Evolutionary conservation across 2,113 vertebrate species (phyloP).

Genomic region (Pteronura brasiliensis): DNA sequence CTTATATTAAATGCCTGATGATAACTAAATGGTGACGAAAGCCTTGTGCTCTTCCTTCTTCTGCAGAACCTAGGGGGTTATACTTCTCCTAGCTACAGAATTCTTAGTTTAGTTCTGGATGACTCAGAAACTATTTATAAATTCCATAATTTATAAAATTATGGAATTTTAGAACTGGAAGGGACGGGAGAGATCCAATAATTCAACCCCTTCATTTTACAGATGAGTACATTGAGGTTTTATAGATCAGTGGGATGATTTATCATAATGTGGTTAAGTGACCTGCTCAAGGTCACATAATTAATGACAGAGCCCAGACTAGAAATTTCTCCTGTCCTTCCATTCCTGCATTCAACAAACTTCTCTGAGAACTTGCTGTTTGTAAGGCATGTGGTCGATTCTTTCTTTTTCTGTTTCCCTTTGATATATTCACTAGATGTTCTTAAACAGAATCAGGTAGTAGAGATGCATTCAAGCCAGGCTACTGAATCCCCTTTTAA

Average conservation of each 20-base stretch:
- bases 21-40: background rate
- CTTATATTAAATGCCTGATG: background rate
- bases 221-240: conserved; percentile 57
- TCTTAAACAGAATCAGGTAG: background rate
- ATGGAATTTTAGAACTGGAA: conserved; percentile 35
- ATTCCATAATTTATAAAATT: background rate
- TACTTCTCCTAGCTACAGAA: background rate
- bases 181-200: background rate
- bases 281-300: conserved; percentile 20
- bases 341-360: background rate
- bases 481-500: background rate
- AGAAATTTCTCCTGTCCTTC: conserved; percentile 44
- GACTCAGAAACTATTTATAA: conserved; percentile 6
- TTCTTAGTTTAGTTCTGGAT: background rate
- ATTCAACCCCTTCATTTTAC: conserved; percentile 60
- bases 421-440: background rate
- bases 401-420: background rate
- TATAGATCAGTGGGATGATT: conserved; percentile 46
- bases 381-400: background rate
- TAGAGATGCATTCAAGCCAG: background rate
- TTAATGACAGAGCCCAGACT: conserved; percentile 37
- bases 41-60: background rate
- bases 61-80: background rate
- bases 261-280: conserved; percentile 50
- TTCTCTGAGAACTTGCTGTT: background rate